These are phyloP conservation scores for Dorcus hopei DNA, from an alignment of 2,888 invertebrate genomes.

Conservation along the genomic window DNA sequence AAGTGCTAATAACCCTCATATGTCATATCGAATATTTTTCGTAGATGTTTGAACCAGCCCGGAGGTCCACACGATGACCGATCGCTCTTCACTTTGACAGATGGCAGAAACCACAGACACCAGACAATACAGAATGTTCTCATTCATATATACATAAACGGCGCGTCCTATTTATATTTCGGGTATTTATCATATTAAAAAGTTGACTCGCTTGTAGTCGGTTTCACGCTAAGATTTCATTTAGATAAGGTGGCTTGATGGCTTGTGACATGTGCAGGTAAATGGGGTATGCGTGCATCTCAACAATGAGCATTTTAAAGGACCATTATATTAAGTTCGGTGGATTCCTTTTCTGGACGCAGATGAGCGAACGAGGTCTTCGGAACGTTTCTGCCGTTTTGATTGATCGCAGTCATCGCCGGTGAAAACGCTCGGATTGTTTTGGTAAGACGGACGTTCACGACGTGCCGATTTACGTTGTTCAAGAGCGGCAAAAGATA, in stretches of 20 bases:
- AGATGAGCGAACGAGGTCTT: constrained; percentile 13
- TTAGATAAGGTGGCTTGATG: constrained; percentile 42
- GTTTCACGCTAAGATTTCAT: constrained; percentile 44
- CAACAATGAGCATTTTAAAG: constrained; percentile 42
- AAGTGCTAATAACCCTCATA: not conserved
- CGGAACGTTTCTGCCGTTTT: constrained; percentile 1
- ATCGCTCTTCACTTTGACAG: constrained; percentile 49
- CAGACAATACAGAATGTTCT: constrained; percentile 43
- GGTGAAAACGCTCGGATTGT: constrained; percentile 13
- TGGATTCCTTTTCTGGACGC: constrained; percentile 15
- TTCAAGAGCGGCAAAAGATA: not conserved
- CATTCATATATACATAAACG: constrained; percentile 38
- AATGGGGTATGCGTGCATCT: constrained; percentile 39
- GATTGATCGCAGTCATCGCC: constrained; percentile 17
- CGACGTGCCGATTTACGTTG: not conserved
- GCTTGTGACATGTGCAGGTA: constrained; percentile 44
- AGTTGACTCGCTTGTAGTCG: constrained; percentile 30
- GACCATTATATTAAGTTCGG: constrained; percentile 26
- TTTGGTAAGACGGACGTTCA: constrained; percentile 2
- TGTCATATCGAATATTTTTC: not conserved
- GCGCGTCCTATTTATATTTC: constrained; percentile 38
- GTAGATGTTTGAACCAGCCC: constrained; percentile 20
- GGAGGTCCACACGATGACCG: constrained; percentile 46
- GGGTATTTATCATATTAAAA: constrained; percentile 46
- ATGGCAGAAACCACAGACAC: constrained; percentile 44